Conservation (phyloP, 2,888 invertebrate genomes). For the Protophormia terraenovae region DNA sequence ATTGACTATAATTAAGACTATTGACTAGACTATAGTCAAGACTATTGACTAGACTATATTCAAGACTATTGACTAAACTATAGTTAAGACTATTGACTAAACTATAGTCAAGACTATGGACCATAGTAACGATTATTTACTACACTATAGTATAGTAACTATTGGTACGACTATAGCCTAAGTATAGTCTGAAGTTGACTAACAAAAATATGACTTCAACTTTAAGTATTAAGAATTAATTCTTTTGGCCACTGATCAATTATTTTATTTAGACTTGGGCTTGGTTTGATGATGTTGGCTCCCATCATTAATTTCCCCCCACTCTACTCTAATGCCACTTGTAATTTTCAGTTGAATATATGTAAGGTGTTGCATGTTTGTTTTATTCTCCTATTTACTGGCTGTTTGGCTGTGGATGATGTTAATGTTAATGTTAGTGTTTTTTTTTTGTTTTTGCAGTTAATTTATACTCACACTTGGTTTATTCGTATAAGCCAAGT, state of each 20-base stretch:
- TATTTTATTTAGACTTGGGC: slow-evolving; percentile 4
- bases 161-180: too few relatives aligned
- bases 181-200: too few relatives aligned
- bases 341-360: slow-evolving; percentile 26
- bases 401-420: not conserved
- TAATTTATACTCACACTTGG: not conserved
- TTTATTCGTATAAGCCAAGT: slow-evolving; percentile 23
- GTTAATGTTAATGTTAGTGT: slow-evolving; percentile 60
- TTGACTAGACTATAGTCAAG: too few relatives aligned
- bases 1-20: too few relatives aligned
- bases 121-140: too few relatives aligned
- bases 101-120: too few relatives aligned
- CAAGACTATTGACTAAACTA: too few relatives aligned
- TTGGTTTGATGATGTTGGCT: slow-evolving; percentile 19
- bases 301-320: slow-evolving; percentile 35
- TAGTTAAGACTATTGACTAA: too few relatives aligned
- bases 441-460: too few relatives aligned
- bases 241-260: slow-evolving; percentile 1
- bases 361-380: slow-evolving; percentile 48
- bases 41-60: too few relatives aligned
- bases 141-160: too few relatives aligned
- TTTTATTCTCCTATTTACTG: not conserved
- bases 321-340: slow-evolving; percentile 14
- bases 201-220: too few relatives aligned
- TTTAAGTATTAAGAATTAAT: not conserved